Base-by-base conservation (phyloP, 2,888 invertebrate species). In the Latrodectus hesperus region DNA sequence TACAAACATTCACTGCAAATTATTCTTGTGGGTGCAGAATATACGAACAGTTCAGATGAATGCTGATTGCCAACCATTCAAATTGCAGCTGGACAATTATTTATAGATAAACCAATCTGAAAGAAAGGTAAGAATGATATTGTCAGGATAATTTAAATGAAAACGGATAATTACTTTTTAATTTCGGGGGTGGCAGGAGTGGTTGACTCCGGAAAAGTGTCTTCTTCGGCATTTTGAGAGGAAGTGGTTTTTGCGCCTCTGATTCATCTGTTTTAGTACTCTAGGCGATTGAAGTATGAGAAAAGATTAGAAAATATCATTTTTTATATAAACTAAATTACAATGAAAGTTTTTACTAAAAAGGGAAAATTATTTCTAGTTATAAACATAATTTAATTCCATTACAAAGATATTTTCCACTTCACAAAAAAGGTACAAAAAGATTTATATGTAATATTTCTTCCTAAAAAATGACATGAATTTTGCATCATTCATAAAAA, bases 181-280 rank as follows among this genome's bases (percentile, higher is more conserved):
- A 60, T 81, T 89, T 92, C 91, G 89, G 92, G 12, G 89, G 89
- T 12, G 85, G 89, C 22, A 89, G 55, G n/a, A 82, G 60, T 9
- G 85, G 85, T 49, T 83, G 84, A 71, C 85, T 89, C 78, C 75
- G 76, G 64, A 89, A 89, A 22, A 88, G 75, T 1, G 88, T 80
- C 26, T 88, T 88, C 52, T 88, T 88, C 11, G 88, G 88, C 84
- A 88, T 74, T 55, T 80, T 84, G 72, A 88, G 38, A 38, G 38
- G 38, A 38, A 38, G 38, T 38, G 38, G 38, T 60, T 76, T 86
- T n/a, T 38, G 76, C 9, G 65, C 14, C 49, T 86, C 85, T 16
- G 76, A 53, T 6, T 75, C 75, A 49, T 86, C 85, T 0, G 75
- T 51, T 55, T 80, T 75, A 14, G 76, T 80, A 65, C 80, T 86